A percentile compares a stretch with the other conserved stretches of the same genome.
phyloP scores from a whole-genome alignment of 2,113 vertebrate genomes.

The Neogale vison region DNA sequence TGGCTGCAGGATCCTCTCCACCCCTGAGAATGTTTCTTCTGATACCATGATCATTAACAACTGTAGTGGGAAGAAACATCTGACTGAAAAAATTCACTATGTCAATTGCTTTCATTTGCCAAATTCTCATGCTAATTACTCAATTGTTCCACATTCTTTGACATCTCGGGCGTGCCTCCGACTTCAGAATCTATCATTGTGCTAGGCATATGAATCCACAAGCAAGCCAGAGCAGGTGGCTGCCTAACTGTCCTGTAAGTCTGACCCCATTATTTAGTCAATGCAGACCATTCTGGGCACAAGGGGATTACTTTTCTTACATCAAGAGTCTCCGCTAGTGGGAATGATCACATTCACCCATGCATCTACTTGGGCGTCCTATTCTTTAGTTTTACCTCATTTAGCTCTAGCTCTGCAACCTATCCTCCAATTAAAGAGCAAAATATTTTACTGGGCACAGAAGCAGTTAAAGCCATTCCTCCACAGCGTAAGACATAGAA shows the following conservation, averaged over 20 bases:
- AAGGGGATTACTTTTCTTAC: background rate
- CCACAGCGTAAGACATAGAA: background rate
- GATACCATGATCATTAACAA: background rate
- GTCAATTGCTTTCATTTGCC: background rate
- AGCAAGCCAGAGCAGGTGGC: background rate
- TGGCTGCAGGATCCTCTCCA: background rate
- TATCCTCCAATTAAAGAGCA: background rate
- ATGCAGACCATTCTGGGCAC: background rate
- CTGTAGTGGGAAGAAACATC: background rate
- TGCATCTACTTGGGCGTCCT: background rate
- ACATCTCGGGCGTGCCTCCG: background rate
- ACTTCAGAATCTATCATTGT: background rate
- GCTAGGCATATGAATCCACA: background rate
- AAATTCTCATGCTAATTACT: background rate
- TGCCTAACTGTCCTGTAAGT: background rate
- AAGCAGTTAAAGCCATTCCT: conserved; percentile 18
- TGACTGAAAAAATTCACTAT: background rate
- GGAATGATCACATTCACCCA: background rate
- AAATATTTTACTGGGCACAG: background rate
- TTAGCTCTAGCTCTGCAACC: background rate
- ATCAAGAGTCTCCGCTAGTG: background rate
- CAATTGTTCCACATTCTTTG: background rate
- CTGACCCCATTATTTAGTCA: background rate
- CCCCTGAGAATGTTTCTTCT: background rate
- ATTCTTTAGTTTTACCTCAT: background rate